Percentiles rank a stretch among this genome's conserved stretches.
phyloP scores from a whole-genome alignment of 2,888 invertebrate species.

The Andricus quercusramuli region DNA sequence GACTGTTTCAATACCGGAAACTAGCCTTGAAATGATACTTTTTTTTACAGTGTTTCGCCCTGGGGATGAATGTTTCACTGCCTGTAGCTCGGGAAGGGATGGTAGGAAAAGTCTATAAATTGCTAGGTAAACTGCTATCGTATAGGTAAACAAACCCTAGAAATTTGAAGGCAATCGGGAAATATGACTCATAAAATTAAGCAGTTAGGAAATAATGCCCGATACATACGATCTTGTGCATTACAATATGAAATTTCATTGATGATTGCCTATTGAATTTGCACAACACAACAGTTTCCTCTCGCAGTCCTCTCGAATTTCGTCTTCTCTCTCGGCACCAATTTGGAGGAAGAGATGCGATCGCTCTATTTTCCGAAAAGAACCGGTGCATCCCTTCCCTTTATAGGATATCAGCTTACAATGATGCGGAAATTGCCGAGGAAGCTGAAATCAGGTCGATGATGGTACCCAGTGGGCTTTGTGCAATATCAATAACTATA shows the following conservation, averaged over 20 bases:
- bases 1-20: no score
- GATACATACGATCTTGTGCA: not conserved
- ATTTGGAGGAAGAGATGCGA: not conserved
- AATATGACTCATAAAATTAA: no score
- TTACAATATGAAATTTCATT: not conserved
- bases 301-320: not conserved
- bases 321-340: not conserved
- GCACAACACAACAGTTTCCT: not conserved
- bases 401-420: conserved; percentile 18
- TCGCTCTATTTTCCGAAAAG: conserved; percentile 33
- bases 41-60: no score
- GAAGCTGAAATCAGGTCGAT: conserved; percentile 39
- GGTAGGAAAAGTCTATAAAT: no score
- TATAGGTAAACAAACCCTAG: no score
- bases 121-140: no score
- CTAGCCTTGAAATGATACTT: no score
- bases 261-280: not conserved
- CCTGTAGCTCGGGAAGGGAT: no score
- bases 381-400: conserved; percentile 37
- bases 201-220: no score
- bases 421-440: conserved; percentile 31
- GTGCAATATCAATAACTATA: not conserved
- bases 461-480: conserved; percentile 26
- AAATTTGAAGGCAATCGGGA: no score
- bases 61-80: no score